Conservation (phyloP, 2,113 vertebrate genomes). For the Helogale parvula region DNA sequence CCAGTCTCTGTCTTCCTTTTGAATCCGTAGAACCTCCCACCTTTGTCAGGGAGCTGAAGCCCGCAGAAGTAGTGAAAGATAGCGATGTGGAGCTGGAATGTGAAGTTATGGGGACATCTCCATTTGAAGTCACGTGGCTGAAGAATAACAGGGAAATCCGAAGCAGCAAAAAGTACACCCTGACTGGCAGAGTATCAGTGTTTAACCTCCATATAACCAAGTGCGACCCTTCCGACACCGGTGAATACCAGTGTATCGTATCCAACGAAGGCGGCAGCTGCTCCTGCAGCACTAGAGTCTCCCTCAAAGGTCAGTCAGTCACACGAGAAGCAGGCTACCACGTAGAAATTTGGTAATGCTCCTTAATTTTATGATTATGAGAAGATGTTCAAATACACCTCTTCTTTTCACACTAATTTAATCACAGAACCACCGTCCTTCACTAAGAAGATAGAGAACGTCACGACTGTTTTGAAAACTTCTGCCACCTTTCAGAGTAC, state of each 20-base stretch:
- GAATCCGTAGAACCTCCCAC: conserved; percentile 91
- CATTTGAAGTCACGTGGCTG: conserved; percentile 95
- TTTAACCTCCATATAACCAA: conserved; percentile 92
- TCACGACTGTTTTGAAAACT: conserved; percentile 91
- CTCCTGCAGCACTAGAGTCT: conserved; percentile 90
- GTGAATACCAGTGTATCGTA: conserved; percentile 96
- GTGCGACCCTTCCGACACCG: conserved; percentile 92
- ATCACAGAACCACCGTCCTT: conserved; percentile 94
- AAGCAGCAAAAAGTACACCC: conserved; percentile 92
- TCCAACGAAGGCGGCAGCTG: conserved; percentile 96
- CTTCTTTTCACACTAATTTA: conserved; percentile 70
- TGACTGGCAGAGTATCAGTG: conserved; percentile 87
- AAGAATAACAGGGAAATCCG: conserved; percentile 96
- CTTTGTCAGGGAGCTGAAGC: conserved; percentile 89
- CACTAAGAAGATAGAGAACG: conserved; percentile 91
- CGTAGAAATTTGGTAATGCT: not conserved
- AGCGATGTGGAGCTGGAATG: conserved; percentile 90
- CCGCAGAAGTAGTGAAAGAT: conserved; percentile 91
- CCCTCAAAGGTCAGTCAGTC: conserved; percentile 94
- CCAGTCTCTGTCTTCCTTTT: conserved; percentile 63
- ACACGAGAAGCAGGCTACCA: not conserved
- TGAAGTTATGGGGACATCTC: conserved; percentile 92
- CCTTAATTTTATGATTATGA: not conserved
- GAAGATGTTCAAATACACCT: conserved; percentile 57
- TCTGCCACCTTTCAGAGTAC: conserved; percentile 90